Evolutionary conservation across 1,140 invertebrate species (phyloP), one percentile per base, ranked within the genome.

Genomic region (Drosophila neocordata): DNA sequence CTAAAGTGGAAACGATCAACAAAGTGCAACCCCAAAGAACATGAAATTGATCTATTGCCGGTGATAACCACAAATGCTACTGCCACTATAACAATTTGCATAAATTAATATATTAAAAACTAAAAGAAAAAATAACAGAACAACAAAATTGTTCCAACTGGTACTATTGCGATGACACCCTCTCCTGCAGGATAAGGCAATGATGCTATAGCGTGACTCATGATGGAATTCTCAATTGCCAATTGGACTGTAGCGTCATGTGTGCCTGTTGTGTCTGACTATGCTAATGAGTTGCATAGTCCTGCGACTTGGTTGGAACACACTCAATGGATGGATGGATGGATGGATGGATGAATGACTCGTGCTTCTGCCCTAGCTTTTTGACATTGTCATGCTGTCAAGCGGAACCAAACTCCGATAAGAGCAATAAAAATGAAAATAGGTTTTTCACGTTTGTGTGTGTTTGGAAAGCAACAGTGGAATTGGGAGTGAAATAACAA

Each of bases 1-100:
- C 73, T 89, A 89, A 89, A 89, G 87, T 89, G 87, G 79, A 89
- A 89, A 89, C 87, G 87, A 89, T 89, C 87, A 89, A 89, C 89
- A 71, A 75, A 77, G 71, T 56, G 53, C 85, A 71, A 75, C 73
- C 83, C 79, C 61, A 59, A 12, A 12, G 63, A 64, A 69, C 61
- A 78, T 55, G 57, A 51, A 48, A 65, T 70, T 77, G 83, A 88
- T 88, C 83, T 74, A 79, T 77, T 69, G 76, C 62, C 38, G 15
- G 58, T 44, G 82, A 81, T 87, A 81, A 38, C 52, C 56, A 56
- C 31, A 22, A 22, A 78, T 57, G 65, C 53, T 24, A 59, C 53
- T 79, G 66, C 71, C 83, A 44, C 41, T 18, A 44, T 64, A 69
- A 56, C 79, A 89, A 88, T 88, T 88, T 88, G 83, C 83, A 88